Evolutionary conservation across 2,797 vertebrate species (phyloP), one percentile per base, ranked within the genome.

Genomic region (Adrianichthys oophorus): DNA sequence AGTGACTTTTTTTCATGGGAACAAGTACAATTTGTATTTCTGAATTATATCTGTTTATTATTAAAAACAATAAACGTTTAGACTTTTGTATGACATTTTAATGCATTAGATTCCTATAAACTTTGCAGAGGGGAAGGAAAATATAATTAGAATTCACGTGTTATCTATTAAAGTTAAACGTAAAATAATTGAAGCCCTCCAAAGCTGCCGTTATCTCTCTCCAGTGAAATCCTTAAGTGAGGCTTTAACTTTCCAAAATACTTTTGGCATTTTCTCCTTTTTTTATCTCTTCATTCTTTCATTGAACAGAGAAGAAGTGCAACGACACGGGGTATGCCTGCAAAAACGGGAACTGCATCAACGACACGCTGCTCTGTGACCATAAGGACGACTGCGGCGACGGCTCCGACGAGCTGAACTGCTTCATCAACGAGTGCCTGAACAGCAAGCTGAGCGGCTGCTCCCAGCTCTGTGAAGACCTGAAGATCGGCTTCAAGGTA

Each of bases 401-500:
- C 0, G 93, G 95, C 59, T 97, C 96, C 0, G 97, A 99, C 0
- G 98, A 99, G 73, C 93, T 93, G 15, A 96, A 96, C 87, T 99
- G 98, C 86, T 96, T 97, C 32, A 76, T 99, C 77, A 95, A 99
- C 0, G 98, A 99, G 82, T 99, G 98, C 61, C 91, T 97, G 78
- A 98, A 94, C 88, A 93, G 80, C 84, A 96, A 94, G 72, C 89
- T 95, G 74, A 98, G 96, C 0, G 96, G 97, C 91, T 99, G 98
- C 83, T 94, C 95, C 5, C 97, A 99, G 87, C 95, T 95, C 75
- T 99, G 98, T 0, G 95, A 96, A 56, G 96, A 99, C 87, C 95
- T 96, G 43, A 97, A 95, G 87, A 98, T 98, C 0, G 95, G 98
- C 14, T 99, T 95, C 86, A 99, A 98, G 93, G 97, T 99, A 88